These are phyloP conservation scores for Cryptus armator DNA, from an alignment of 2,888 invertebrate genomes.

Conservation along the genomic window DNA sequence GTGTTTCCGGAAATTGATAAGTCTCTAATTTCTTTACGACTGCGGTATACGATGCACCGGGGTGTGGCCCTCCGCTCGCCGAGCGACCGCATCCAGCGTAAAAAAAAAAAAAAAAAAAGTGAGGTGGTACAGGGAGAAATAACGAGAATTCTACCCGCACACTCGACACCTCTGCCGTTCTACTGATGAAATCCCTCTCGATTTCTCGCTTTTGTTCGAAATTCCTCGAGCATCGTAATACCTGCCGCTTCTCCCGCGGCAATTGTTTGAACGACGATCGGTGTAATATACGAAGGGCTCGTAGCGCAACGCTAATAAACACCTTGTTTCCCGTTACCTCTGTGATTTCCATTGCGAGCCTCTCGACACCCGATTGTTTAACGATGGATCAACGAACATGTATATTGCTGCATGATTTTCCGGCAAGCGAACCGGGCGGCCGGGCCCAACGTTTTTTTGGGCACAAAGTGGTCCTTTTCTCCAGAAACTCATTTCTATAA, in stretches of 20 bases:
- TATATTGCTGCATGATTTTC: neutral
- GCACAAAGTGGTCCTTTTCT: neutral
- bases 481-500: too few species aligned
- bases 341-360: conserved; percentile 45
- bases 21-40: conserved; percentile 81
- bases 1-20: conserved; percentile 83
- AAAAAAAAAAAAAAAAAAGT: conserved; percentile 24
- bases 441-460: neutral
- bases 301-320: conserved; percentile 59
- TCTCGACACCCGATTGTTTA: conserved; percentile 58
- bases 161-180: conserved; percentile 59
- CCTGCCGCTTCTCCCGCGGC: conserved; percentile 56
- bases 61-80: conserved; percentile 50
- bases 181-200: conserved; percentile 69
- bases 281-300: conserved; percentile 62
- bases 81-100: conserved; percentile 55
- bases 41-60: conserved; percentile 67
- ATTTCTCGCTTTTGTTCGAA: conserved; percentile 72
- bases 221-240: conserved; percentile 69
- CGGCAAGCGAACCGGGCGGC: neutral
- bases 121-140: conserved; percentile 55
- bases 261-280: conserved; percentile 69
- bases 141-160: conserved; percentile 64
- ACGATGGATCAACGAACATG: conserved; percentile 57
- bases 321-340: conserved; percentile 69